Base-by-base conservation (phyloP, 2,797 vertebrate species). In the Anguilla megastoma region DNA sequence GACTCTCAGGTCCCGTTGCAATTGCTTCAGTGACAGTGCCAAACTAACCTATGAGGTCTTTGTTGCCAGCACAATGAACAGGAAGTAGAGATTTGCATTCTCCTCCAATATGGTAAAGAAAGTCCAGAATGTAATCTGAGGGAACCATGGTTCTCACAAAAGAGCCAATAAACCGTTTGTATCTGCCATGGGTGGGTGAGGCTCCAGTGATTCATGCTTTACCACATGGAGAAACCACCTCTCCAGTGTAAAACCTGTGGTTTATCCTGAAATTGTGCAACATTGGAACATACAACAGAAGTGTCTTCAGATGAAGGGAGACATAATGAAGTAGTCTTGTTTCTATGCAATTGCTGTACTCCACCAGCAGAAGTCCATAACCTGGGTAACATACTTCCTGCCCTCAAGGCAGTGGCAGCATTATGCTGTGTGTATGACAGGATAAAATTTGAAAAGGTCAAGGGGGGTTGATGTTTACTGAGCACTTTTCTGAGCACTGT, bases 1-100 rank as follows among this genome's bases (percentile, higher is more conserved):
- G 30, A 85, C 82, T 85, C 56, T 41, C 45, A 41, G 8, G 63
- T 45, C 41, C 45, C 41, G 27, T 30, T 48, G 52, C 63, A 84
- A 56, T 50, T 30, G 82, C 63, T 48, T 27, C 36, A 10, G 63
- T 88, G 82, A 76, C 82, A 71, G 87, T 36, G 63, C 63, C 87
- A 74, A n/a, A 85, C 45, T 71, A 63, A 85, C 87, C 82, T 74
- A 88, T 85, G 45, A 24, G 12, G 48, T 56, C 30, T 30, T 83
- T 56, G 50, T 45, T 74, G 54, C 30, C 63, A 69, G 63, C 82
- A 88, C 87, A 88, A 85, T 84, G 63, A 66, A 71, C 16, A 76
- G 87, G 87, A 84, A 88, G 82, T 56, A 0, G 21, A 54, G 58
- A 76, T 84, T 69, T 87, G 58, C 87, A 50, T 85, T 85, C 87